Evolutionary conservation across 2,888 invertebrate genomes (phyloP).

Genomic region (Marasmarcha lunaedactyla): DNA sequence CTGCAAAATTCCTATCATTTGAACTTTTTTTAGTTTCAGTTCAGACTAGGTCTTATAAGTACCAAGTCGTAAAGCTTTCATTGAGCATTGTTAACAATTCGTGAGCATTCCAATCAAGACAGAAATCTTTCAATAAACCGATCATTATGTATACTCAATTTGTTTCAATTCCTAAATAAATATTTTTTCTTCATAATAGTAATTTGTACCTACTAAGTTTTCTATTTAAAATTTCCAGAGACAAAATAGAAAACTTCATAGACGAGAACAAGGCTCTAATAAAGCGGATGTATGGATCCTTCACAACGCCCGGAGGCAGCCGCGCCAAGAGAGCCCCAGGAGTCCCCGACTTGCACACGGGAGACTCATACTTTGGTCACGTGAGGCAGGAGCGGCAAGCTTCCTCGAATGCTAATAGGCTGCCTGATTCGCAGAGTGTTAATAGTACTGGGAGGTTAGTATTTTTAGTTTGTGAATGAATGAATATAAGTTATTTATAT

Average conservation of each 20-base stretch:
- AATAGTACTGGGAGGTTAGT: conserved; percentile 54
- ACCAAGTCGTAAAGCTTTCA: too few species aligned
- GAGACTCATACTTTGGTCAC: conserved; percentile 61
- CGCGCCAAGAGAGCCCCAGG: conserved; percentile 53
- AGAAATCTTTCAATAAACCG: neutral
- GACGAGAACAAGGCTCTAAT: conserved; percentile 95
- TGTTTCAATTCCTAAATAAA: too few species aligned
- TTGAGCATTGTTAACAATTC: too few species aligned
- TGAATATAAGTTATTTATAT: conserved; percentile 6
- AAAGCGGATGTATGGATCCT: conserved; percentile 94
- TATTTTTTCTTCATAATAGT: too few species aligned
- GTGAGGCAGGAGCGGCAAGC: conserved; percentile 30
- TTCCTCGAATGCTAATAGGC: conserved; percentile 30
- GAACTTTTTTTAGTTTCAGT: too few species aligned
- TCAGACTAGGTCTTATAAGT: too few species aligned
- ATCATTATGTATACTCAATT: neutral
- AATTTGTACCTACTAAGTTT: too few species aligned
- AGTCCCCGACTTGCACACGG: conserved; percentile 68
- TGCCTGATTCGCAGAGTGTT: conserved; percentile 50
- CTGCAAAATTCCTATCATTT: too few species aligned
- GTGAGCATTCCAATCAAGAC: too few species aligned
- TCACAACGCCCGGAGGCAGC: conserved; percentile 67
- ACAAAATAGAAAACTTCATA: conserved; percentile 90
- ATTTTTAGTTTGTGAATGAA: conserved; percentile 1
- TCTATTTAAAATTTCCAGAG: too few species aligned